Base-by-base conservation (phyloP, 2,113 vertebrate species). In the Embiotoca jacksoni region DNA sequence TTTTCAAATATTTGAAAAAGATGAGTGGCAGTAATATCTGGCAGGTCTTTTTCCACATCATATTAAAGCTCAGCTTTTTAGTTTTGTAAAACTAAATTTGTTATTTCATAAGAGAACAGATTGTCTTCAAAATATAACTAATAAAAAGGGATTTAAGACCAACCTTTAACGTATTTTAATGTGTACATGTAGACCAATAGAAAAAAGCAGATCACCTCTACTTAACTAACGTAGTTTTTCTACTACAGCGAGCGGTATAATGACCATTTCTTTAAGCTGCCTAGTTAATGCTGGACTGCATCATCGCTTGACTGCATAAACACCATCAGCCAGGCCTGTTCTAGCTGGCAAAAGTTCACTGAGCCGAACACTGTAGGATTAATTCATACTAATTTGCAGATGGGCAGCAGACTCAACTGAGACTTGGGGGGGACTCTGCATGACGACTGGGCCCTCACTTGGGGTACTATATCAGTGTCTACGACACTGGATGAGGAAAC, bases 341-440 rank as follows among this genome's bases (percentile, higher is more conserved):
- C 88, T 75, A 30, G 54, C 80, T 41, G 62, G 78, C 74, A 82
- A 83, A 85, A 78, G 87, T 80, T 91, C 86, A 92, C 53, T 79
- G 87, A 92, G 78, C 81, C 49, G 67, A 79, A 90, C 58, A 46
- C 59, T 30, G 59, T 15, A 74, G 66, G 78, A 85, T 83, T 80
- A 83, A 85, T 89, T 91, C 49, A 13, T 15, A 75, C 69, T 78
- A 65, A 91, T 90, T 85, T 87, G 80, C 83, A 84, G 83, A 85
- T 88, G 83, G 57, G 73, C 66, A 57, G 66, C 72, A 73, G 67
- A 77, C 80, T 72, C 80, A 60, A 74, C 65, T 35, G 72, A 57
- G n/a, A 80, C 33, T 56, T 56, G 9, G 49, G 72, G 41, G 46
- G 80, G 57, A 37, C 36, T 13, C 9, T 56, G 0, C 39, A 15